Conservation (phyloP, 2,888 invertebrate genomes). For the Vesta saturnalis region DNA sequence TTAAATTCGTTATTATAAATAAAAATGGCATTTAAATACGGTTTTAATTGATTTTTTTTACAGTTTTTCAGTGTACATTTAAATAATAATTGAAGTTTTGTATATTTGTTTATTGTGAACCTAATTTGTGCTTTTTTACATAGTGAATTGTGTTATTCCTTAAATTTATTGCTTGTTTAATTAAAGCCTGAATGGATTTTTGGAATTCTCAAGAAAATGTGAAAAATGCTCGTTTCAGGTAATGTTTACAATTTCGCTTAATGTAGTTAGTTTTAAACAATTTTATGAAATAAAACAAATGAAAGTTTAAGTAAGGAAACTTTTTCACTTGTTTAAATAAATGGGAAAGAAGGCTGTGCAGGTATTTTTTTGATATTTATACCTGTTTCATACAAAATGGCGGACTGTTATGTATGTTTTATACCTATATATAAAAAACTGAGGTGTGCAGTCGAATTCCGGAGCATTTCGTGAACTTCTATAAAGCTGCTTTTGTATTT, state of each 20-base stretch:
- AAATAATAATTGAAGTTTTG: too few species aligned
- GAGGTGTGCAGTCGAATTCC: conserved; percentile 42
- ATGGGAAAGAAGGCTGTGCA: conserved; percentile 17
- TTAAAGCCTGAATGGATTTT: conserved; percentile 16
- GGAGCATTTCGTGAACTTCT: conserved; percentile 38
- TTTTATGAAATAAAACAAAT: too few species aligned
- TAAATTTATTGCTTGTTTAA: conserved; percentile 14
- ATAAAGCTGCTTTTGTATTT: not conserved
- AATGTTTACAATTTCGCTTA: conserved; percentile 17
- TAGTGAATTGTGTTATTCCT: conserved; percentile 13
- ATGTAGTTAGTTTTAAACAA: too few species aligned
- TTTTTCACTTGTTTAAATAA: not conserved
- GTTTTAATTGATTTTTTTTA: not conserved
- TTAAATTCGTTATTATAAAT: conserved; percentile 29
- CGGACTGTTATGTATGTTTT: conserved; percentile 42
- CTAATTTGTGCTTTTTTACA: not conserved
- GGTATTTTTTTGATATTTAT: conserved; percentile 37
- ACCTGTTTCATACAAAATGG: conserved; percentile 45
- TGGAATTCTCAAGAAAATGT: conserved; percentile 27
- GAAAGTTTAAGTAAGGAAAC: not conserved
- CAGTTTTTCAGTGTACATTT: not conserved
- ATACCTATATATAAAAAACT: conserved; percentile 42
- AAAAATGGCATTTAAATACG: conserved; percentile 21
- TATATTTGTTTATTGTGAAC: conserved; percentile 1
- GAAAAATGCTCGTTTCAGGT: conserved; percentile 25